Percentiles rank a stretch among this genome's conserved stretches.
These are phyloP conservation scores for Timema cristinae DNA, from an alignment of 2,888 invertebrate genomes.

Conservation along the genomic window DNA sequence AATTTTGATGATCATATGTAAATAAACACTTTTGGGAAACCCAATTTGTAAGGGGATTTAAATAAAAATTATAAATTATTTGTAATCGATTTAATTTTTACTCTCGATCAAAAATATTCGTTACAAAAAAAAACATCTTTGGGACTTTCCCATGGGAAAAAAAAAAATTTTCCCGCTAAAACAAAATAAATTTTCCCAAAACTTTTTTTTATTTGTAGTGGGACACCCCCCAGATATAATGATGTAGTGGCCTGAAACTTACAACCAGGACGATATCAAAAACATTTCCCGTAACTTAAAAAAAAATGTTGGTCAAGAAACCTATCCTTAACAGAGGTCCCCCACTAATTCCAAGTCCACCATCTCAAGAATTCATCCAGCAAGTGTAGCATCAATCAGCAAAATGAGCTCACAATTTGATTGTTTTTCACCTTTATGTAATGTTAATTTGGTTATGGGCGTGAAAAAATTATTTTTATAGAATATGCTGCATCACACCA, in stretches of 20 bases:
- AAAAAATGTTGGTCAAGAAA: constrained; percentile 37
- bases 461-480: too few relatives aligned
- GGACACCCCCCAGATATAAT: constrained; percentile 45
- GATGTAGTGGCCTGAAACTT: constrained; percentile 46
- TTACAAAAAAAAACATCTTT: too few relatives aligned
- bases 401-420: constrained; percentile 4
- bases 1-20: too few relatives aligned
- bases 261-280: constrained; percentile 42
- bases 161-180: not conserved
- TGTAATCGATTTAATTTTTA: too few relatives aligned
- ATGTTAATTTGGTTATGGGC: not conserved
- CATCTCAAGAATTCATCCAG: constrained; percentile 20
- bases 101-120: too few relatives aligned
- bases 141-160: not conserved
- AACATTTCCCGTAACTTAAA: constrained; percentile 47
- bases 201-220: constrained; percentile 30
- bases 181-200: not conserved
- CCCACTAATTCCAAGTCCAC: constrained; percentile 22
- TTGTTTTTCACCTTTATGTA: not conserved
- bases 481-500: too few relatives aligned
- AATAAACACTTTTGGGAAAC: too few relatives aligned
- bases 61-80: too few relatives aligned
- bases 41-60: too few relatives aligned
- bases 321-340: constrained; percentile 24
- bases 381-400: not conserved